phyloP scores from a whole-genome alignment of 2,113 vertebrate genomes.

The Urocynchramus pylzowi region DNA sequence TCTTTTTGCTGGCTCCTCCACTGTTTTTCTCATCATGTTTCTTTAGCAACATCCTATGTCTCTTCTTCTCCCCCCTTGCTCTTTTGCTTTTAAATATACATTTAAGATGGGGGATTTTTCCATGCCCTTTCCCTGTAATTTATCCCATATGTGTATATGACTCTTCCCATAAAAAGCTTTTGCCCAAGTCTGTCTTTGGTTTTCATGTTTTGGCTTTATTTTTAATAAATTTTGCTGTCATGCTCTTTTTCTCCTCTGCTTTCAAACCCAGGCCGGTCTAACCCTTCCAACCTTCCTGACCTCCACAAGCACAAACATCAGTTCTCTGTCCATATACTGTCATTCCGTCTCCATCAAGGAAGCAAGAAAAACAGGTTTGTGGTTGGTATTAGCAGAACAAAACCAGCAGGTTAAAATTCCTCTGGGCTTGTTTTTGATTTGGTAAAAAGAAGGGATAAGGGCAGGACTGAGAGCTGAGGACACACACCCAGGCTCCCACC shows the following conservation, averaged over 20 bases:
- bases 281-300: background rate
- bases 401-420: slow-evolving; percentile 19
- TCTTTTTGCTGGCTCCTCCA: background rate
- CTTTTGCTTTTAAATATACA: slow-evolving; percentile 17
- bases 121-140: slow-evolving; percentile 1
- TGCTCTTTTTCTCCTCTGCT: background rate
- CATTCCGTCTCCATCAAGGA: background rate
- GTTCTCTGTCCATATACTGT: background rate
- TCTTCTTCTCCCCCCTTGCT: background rate
- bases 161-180: slow-evolving; percentile 15
- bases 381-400: background rate
- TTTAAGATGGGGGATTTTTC: slow-evolving; percentile 3
- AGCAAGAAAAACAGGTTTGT: slow-evolving; percentile 60
- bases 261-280: background rate
- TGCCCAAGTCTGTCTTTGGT: background rate
- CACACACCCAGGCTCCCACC: background rate
- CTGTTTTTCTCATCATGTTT: background rate
- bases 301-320: background rate
- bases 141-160: slow-evolving; percentile 14
- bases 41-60: background rate
- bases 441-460: background rate
- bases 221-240: background rate
- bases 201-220: slow-evolving; percentile 7
- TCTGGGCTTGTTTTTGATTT: slow-evolving; percentile 26
- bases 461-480: background rate